Percentiles rank a stretch among this genome's conserved stretches.
These are phyloP conservation scores for Glyptemys insculpta DNA, from an alignment of 2,797 vertebrate genomes.

Conservation along the genomic window DNA sequence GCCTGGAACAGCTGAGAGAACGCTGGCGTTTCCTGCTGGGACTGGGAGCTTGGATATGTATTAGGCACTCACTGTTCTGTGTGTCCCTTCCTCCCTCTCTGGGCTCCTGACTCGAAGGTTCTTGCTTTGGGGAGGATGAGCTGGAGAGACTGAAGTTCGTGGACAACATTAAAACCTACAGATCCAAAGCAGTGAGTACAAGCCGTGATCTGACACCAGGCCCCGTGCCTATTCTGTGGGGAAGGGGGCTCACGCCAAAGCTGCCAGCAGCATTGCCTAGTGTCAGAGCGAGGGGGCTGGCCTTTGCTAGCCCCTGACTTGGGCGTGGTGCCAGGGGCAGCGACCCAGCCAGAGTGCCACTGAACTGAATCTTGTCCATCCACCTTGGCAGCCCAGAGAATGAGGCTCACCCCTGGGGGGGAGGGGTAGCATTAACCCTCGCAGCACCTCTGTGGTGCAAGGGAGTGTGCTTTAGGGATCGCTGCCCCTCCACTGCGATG, in stretches of 20 bases:
- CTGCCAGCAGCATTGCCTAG: not conserved
- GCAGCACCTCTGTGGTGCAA: not conserved
- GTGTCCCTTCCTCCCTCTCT: not conserved
- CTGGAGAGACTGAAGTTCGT: constrained; percentile 91
- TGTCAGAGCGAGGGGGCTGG: no score
- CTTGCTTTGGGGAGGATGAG: constrained; percentile 87
- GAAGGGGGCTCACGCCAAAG: no score
- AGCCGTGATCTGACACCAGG: fast-evolving
- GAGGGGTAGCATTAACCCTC: not conserved
- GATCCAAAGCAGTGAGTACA: constrained; percentile 89
- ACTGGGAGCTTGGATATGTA: not conserved
- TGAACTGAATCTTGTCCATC: no score
- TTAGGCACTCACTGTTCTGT: not conserved
- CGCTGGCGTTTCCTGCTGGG: not conserved
- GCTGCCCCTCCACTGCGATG: no score
- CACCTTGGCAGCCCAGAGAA: not conserved
- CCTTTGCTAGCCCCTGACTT: no score
- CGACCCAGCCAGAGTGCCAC: fast-evolving
- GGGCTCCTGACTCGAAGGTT: constrained; percentile 75
- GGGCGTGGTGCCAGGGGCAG: not conserved
- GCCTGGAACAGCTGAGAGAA: not conserved
- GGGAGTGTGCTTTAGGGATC: no score
- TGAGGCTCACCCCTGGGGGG: no score
- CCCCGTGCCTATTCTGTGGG: fast-evolving
- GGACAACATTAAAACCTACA: constrained; percentile 92